Percentiles rank a stretch among this genome's conserved stretches.
Conservation (phyloP, 2,797 vertebrate genomes). For the Premnoplex brunnescens region DNA sequence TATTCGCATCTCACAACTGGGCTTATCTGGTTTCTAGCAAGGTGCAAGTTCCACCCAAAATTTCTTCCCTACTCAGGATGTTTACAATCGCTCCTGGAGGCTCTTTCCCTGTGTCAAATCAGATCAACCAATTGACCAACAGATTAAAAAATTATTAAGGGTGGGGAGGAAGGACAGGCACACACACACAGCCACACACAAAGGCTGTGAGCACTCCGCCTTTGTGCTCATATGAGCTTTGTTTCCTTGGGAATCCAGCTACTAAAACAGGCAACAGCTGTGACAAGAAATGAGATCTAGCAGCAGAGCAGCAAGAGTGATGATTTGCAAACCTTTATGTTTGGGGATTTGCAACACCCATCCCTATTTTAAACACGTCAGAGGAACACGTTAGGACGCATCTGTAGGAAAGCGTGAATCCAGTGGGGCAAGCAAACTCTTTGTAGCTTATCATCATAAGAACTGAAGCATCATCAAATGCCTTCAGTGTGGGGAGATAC, state of each 20-base stretch:
- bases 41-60: conserved; percentile 35
- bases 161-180: conserved; percentile 63
- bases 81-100: conserved; percentile 28
- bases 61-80: conserved; percentile 36
- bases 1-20: not conserved
- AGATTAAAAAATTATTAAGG: conserved; percentile 67
- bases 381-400: not conserved
- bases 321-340: not conserved
- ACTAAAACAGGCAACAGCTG: conserved; percentile 22
- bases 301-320: not conserved
- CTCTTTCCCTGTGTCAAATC: conserved; percentile 21
- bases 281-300: not conserved
- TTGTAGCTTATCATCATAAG: not conserved
- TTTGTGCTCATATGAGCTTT: conserved; percentile 36
- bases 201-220: not conserved
- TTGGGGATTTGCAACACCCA: not conserved
- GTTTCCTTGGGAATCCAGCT: conserved; percentile 45
- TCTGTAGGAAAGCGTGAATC: not conserved
- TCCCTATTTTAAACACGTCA: not conserved
- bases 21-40: conserved; percentile 33
- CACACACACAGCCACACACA: not conserved
- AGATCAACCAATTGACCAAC: conserved; percentile 27
- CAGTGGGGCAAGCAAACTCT: not conserved
- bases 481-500: not conserved
- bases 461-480: not conserved